Conservation (phyloP, 2,797 vertebrate species). For the Phyllotis vaccarum region DNA sequence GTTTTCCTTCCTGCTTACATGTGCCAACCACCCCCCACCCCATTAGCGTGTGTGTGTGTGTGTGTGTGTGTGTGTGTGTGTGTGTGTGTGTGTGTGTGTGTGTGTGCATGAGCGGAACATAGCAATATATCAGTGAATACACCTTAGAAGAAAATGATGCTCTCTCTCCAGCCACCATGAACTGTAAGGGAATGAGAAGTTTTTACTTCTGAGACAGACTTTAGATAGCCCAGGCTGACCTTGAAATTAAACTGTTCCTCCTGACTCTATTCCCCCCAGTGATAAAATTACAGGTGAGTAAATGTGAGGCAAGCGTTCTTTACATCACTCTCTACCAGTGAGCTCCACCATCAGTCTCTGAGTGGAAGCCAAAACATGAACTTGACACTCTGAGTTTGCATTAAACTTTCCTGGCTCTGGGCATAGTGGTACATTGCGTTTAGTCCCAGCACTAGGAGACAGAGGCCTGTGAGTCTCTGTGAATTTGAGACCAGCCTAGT, state of each 20-base stretch:
- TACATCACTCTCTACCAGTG: not conserved
- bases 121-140: not conserved
- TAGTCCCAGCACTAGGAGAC: not conserved
- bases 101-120: too few relatives aligned
- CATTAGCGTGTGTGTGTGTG: not conserved
- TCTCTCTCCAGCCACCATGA: not conserved
- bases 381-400: not conserved
- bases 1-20: not conserved
- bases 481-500: not conserved
- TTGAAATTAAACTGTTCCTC: not conserved
- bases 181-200: not conserved
- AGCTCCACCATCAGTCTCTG: not conserved
- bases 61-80: not conserved
- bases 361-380: not conserved
- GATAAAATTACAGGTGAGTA: not conserved
- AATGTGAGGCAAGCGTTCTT: not conserved
- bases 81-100: not conserved
- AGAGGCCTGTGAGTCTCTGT: not conserved
- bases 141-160: not conserved
- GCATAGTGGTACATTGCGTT: not conserved
- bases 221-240: not conserved
- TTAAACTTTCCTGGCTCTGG: not conserved
- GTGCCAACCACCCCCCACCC: not conserved
- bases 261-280: not conserved
- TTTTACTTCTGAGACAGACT: not conserved